Evolutionary conservation across 2,113 vertebrate species (phyloP), one percentile per base, ranked within the genome.

Genomic region (Asarcornis scutulata): DNA sequence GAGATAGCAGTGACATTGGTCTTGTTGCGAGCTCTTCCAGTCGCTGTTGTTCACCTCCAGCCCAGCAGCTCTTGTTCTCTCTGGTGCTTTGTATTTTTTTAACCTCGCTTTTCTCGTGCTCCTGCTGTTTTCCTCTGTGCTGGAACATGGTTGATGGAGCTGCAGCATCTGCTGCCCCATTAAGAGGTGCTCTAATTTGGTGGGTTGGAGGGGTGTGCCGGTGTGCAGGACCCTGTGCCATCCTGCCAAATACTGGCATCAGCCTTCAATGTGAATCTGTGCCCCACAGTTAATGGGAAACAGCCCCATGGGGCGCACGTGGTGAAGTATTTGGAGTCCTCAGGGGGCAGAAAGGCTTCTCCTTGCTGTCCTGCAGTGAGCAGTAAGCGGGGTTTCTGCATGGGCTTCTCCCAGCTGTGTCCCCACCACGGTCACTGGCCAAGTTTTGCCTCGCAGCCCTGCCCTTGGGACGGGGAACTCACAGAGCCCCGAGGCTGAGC

Each of bases 91-190:
- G 46, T 48, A 22, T 48, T 48, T 48, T 74, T 88, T 71, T 48
- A 66, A 44, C 0, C 1, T 29, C 21, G 26, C 34, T 67, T 52
- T 88, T 83, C 21, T 2, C 53, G 20, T 50, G 44, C 7, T 63
- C 3, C 60, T 83, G 88, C 53, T 62, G 0, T 58, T 73, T 69
- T 38, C 7, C 32, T 74, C 31, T 6, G 0, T 3, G 2, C 22
- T 10, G 23, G 44, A n/a, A 11, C 44, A 7, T 52, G n/a, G 8
- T 0, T 20, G 8, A 25, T 78, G 74, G 15, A 55, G 46, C 77
- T 91, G 85, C 79, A 75, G 75, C 79, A 50, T 48, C 4, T 7
- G 71, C 78, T 91, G 69, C 56, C 84, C 60, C 14, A 0, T 75
- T 78, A 56, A 17, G 46, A 44, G 31, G 11, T 74, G 56, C 8